Conservation (phyloP, 2,113 vertebrate species). For the Garra rufa region DNA sequence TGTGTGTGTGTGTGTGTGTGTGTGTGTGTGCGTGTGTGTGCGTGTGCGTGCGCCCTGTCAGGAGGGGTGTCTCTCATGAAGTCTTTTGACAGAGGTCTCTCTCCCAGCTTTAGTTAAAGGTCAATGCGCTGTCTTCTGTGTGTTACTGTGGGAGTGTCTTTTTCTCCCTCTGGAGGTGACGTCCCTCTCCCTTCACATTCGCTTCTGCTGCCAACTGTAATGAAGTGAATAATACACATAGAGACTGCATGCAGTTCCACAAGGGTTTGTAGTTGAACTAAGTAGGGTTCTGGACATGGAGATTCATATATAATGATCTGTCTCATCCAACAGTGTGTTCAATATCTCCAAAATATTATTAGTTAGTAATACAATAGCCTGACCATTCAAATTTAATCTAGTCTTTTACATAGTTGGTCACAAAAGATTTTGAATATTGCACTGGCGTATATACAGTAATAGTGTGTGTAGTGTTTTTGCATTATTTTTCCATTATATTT, state of each 20-base stretch:
- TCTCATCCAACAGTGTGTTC: not conserved
- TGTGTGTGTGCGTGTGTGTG: constrained; percentile 54
- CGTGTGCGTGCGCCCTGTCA: constrained; percentile 72
- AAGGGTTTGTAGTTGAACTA: not conserved
- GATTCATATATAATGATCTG: not conserved
- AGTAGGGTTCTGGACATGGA: too few relatives aligned
- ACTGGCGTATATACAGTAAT: not conserved
- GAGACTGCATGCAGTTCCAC: not conserved
- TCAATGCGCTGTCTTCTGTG: constrained; percentile 77
- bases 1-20: constrained; percentile 63
- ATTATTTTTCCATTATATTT: not conserved
- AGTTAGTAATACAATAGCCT: not conserved
- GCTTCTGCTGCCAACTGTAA: not conserved
- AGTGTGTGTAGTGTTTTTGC: not conserved
- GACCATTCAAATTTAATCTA: not conserved
- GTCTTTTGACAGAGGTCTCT: constrained; percentile 80
- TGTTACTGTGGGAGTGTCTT: constrained; percentile 76
- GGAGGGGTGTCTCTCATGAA: constrained; percentile 79
- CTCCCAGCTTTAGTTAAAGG: constrained; percentile 76
- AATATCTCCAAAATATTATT: not conserved
- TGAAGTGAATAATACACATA: not conserved
- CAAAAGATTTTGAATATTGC: not conserved
- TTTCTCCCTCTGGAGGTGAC: constrained; percentile 72
- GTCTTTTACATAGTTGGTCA: not conserved
- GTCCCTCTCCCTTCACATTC: constrained; percentile 43